Evolutionary conservation across 2,888 invertebrate genomes (phyloP), one percentile per base, ranked within the genome.

Genomic region (Isotomurus palustris): DNA sequence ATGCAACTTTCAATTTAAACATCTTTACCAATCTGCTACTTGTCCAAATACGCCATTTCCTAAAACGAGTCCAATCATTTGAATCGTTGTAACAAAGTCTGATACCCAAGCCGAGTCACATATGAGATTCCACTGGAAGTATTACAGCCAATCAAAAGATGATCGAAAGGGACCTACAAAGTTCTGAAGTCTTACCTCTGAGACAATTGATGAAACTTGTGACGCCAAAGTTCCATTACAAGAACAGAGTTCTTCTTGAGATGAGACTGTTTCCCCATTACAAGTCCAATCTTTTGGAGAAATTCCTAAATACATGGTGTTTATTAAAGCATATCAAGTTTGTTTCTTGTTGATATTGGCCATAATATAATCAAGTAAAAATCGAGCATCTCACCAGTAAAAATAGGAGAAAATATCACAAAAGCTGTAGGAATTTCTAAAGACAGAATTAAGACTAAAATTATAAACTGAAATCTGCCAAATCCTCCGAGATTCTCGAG

Each of bases 351-450:
- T 8, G 32, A 12, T 14, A 32, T 14, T 32, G 32, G 12, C 14
- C 32, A 32, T 14, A 32, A 32, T 8, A 12, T 8, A 32, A 32
- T 32, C 8, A 32, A 10, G 32, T 32, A 17, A 22, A 44, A 44
- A 44, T 45, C 25, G n/a, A 45, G 28, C 5, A 25, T 12, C 21
- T 49, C 6, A 49, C 58, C 60, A 6, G 59, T 54, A 44, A 64
- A 64, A 21, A 64, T 50, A n/a, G 61, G 64, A 32, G 62, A 52
- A 48, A 64, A 64, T 14, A 58, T 59, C 3, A 64, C 61, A 55
- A 64, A 64, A 2, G 64, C 58, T 22, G 64, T 60, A 12, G 64
- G 64, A 19, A 64, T 62, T 47, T 64, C 64, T 5, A 59, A 43
- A 0, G 35, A 43, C 3, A 64, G 51, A 6, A 64, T 49, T 3